Conservation (phyloP, 2,113 vertebrate genomes). For the Desmodus rotundus region DNA sequence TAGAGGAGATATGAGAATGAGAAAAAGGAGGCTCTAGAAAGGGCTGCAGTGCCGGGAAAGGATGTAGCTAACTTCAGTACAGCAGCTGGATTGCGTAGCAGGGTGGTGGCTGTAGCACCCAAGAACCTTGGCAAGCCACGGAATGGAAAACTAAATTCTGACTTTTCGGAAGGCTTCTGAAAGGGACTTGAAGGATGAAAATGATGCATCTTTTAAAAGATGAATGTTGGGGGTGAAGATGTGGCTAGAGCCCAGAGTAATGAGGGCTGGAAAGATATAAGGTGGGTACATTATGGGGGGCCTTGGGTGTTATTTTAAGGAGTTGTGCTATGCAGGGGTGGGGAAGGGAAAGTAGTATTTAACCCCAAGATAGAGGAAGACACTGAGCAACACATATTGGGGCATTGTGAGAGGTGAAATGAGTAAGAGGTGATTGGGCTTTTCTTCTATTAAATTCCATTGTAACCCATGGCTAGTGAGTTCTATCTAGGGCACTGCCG, state of each 20-base stretch:
- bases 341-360: background rate
- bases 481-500: background rate
- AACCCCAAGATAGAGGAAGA: background rate
- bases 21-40: background rate
- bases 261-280: background rate
- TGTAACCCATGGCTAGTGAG: background rate
- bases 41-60: background rate
- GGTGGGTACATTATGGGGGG: background rate
- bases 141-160: slow-evolving; percentile 10
- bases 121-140: background rate
- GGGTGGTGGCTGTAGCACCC: background rate
- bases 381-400: background rate
- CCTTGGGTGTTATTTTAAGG: background rate
- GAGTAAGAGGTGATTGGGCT: background rate
- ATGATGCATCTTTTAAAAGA: background rate
- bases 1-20: background rate
- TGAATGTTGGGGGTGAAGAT: background rate
- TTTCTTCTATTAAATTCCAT: background rate
- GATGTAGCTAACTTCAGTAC: background rate
- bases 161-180: background rate
- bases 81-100: background rate
- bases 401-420: background rate
- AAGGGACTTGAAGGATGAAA: background rate
- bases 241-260: background rate
- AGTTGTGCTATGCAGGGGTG: background rate